A percentile compares a stretch with the other conserved stretches of the same genome.
phyloP scores from a whole-genome alignment of 2,113 vertebrate genomes.

The Vidua chalybeata region DNA sequence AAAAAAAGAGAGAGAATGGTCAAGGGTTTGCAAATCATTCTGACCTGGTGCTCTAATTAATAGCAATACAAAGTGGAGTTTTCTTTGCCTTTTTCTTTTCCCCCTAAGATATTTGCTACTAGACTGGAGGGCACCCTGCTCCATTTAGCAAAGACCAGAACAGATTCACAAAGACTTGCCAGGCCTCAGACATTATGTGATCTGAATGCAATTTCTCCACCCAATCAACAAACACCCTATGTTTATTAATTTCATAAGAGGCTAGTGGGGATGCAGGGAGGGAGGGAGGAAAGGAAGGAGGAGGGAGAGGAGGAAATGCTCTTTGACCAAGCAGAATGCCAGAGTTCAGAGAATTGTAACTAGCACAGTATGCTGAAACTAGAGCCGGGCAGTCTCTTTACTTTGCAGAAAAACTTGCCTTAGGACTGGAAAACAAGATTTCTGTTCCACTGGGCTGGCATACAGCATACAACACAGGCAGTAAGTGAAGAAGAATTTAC shows the following conservation, averaged over 20 bases:
- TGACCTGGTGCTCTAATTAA: background rate
- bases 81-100: background rate
- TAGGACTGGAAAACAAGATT: slow-evolving; percentile 16
- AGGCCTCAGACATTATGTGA: slow-evolving; percentile 49
- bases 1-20: background rate
- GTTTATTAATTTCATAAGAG: slow-evolving; percentile 54
- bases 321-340: slow-evolving; percentile 38
- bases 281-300: background rate
- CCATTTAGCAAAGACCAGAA: slow-evolving; percentile 28
- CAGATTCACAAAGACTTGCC: background rate
- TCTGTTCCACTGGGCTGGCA: background rate
- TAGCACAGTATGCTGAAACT: slow-evolving; percentile 7
- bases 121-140: background rate
- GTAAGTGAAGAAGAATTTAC: background rate
- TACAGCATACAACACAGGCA: background rate
- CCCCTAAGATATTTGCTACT: background rate
- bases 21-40: background rate
- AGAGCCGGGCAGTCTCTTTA: background rate
- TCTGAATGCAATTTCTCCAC: slow-evolving; percentile 51
- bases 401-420: slow-evolving; percentile 9
- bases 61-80: background rate
- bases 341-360: slow-evolving; percentile 8
- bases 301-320: background rate
- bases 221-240: slow-evolving; percentile 36
- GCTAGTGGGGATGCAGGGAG: background rate